Percentiles rank a stretch among this genome's conserved stretches.
phyloP scores from a whole-genome alignment of 2,888 invertebrate species.

The Meliscaeva auricollis region DNA sequence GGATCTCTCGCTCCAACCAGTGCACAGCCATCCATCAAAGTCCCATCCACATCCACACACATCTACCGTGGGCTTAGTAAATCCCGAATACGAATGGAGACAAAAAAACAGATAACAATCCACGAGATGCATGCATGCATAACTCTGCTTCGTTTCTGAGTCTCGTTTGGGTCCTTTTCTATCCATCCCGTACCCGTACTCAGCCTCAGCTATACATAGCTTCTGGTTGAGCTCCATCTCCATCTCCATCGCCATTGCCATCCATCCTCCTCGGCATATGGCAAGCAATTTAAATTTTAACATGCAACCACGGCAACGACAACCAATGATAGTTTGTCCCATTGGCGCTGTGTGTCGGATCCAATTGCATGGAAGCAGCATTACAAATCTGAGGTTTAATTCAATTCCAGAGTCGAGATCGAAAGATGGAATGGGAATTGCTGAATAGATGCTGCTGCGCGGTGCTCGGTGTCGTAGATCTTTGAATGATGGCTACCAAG shows the following conservation, averaged over 20 bases:
- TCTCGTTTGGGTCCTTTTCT: conserved; percentile 65
- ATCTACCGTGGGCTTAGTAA: conserved; percentile 61
- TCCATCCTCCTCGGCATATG: conserved; percentile 65
- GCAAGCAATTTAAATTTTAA: conserved; percentile 68
- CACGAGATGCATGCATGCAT: conserved; percentile 75
- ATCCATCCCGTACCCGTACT: conserved; percentile 15
- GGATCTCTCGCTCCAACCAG: conserved; percentile 73
- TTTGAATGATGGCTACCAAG: conserved; percentile 15
- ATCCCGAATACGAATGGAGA: conserved; percentile 54
- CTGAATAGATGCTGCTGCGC: not conserved
- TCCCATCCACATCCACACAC: conserved; percentile 51
- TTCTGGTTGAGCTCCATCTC: not conserved
- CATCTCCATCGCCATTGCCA: conserved; percentile 36
- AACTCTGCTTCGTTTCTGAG: conserved; percentile 59
- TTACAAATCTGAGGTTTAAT: conserved; percentile 45
- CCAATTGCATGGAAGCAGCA: conserved; percentile 68
- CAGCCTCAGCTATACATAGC: not conserved
- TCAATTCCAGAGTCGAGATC: conserved; percentile 29
- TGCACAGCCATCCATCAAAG: conserved; percentile 73
- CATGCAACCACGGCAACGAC: conserved; percentile 37
- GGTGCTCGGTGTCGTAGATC: not conserved
- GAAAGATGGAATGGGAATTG: conserved; percentile 30
- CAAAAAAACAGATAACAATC: conserved; percentile 58
- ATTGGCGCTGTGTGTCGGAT: conserved; percentile 62
- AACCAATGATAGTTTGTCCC: conserved; percentile 65